A percentile compares a stretch with the other conserved stretches of the same genome.
Evolutionary conservation across 2,888 invertebrate genomes (phyloP).

Genomic region (Ferrisia virgata): DNA sequence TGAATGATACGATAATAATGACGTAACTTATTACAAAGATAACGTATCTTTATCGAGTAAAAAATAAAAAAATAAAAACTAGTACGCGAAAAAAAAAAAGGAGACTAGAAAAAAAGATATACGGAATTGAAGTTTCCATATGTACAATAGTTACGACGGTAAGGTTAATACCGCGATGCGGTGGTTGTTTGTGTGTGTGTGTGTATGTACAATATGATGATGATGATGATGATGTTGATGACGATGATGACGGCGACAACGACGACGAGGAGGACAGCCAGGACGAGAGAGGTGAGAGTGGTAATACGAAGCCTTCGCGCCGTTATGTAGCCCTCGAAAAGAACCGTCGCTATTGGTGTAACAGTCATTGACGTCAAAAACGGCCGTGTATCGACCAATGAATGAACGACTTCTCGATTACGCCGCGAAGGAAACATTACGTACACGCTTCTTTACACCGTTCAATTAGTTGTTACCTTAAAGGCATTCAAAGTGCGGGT

Average conservation of each 20-base stretch:
- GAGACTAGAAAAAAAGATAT: too few species aligned
- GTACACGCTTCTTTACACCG: slow-evolving; percentile 18
- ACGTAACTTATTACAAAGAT: neutral
- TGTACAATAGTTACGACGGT: too few species aligned
- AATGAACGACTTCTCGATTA: slow-evolving; percentile 24
- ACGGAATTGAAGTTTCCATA: neutral
- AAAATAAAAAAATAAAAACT: too few species aligned
- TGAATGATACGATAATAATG: neutral
- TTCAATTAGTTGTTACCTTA: slow-evolving; percentile 30
- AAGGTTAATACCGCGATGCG: too few species aligned
- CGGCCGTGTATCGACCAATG: slow-evolving; percentile 39
- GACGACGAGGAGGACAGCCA: neutral
- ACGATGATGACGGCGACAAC: neutral
- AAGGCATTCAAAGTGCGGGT: slow-evolving; percentile 11
- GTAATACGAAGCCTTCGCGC: slow-evolving; percentile 28
- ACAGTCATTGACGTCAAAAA: slow-evolving; percentile 40
- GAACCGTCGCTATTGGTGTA: slow-evolving; percentile 27
- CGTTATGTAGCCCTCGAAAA: slow-evolving; percentile 30
- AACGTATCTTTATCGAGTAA: neutral
- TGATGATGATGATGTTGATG: neutral
- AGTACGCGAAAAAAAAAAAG: too few species aligned
- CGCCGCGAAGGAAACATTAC: slow-evolving; percentile 41
- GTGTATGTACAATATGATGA: neutral
- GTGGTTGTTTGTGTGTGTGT: neutral
- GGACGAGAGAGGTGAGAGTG: neutral